These are phyloP conservation scores for Cryptoprocta ferox DNA, from an alignment of 2,797 vertebrate species.

Conservation along the genomic window DNA sequence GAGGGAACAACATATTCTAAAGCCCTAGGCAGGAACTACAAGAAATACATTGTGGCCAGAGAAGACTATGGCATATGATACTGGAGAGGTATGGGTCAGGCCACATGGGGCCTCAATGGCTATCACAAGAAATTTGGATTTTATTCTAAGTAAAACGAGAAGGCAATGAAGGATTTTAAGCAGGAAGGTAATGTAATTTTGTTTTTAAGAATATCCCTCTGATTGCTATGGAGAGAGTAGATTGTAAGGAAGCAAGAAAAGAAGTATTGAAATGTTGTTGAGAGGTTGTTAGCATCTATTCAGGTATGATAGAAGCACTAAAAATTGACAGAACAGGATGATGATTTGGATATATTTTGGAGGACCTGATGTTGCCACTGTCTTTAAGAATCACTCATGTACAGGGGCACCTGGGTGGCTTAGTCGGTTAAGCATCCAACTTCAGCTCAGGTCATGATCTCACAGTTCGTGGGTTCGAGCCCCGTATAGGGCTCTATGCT, in stretches of 20 bases:
- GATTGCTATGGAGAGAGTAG: neutral
- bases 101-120: neutral
- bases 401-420: too few relatives aligned
- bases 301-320: neutral
- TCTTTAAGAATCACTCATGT: neutral
- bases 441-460: too few relatives aligned
- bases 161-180: neutral
- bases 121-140: neutral
- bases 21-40: neutral
- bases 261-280: neutral
- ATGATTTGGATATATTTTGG: neutral
- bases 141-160: neutral
- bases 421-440: too few relatives aligned
- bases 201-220: neutral
- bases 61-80: neutral
- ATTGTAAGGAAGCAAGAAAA: neutral
- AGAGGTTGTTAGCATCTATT: neutral
- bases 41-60: neutral
- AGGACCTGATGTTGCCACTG: neutral
- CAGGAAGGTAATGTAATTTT: neutral
- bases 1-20: neutral
- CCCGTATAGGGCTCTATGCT: too few relatives aligned
- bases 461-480: too few relatives aligned
- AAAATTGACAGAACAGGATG: neutral
- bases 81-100: neutral